Conservation (phyloP, 2,797 vertebrate species). For the Botia kubotai region DNA sequence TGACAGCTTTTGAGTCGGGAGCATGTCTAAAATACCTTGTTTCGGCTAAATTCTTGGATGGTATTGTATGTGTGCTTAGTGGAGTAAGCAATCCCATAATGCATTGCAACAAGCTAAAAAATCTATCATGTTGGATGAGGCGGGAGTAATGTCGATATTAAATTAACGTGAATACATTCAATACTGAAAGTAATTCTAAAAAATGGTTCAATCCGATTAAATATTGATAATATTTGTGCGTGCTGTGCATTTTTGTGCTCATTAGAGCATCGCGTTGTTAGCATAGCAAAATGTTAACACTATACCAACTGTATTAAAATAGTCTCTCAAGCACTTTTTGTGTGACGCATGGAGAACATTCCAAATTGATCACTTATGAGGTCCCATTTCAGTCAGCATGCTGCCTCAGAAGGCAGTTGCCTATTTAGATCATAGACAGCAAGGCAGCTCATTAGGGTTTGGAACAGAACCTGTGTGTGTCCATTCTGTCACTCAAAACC, state of each 20-base stretch:
- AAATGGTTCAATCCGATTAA: not conserved
- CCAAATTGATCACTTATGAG: not conserved
- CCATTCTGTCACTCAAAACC: slow-evolving; percentile 40
- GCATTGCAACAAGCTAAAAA: not conserved
- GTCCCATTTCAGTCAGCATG: not conserved
- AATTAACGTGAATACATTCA: not conserved
- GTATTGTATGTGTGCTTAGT: not conserved
- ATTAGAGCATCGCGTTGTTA: not conserved
- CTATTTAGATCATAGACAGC: slow-evolving; percentile 16
- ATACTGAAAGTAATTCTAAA: not conserved
- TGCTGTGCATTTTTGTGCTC: not conserved
- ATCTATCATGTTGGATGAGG: not conserved
- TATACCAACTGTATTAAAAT: not conserved
- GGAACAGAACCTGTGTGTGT: slow-evolving; percentile 47
- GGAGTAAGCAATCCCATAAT: not conserved
- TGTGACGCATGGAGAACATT: not conserved
- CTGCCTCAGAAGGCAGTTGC: not conserved
- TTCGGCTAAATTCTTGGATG: not conserved
- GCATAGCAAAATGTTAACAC: not conserved
- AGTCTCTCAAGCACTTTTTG: not conserved
- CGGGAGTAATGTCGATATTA: not conserved
- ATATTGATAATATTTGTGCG: not conserved
- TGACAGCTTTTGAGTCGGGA: too few relatives aligned
- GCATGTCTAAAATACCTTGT: not conserved
- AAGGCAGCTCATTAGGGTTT: slow-evolving; percentile 42